A percentile compares a stretch with the other conserved stretches of the same genome.
Conservation (phyloP, 2,888 invertebrate species). For the Himalopsyche japonica region DNA sequence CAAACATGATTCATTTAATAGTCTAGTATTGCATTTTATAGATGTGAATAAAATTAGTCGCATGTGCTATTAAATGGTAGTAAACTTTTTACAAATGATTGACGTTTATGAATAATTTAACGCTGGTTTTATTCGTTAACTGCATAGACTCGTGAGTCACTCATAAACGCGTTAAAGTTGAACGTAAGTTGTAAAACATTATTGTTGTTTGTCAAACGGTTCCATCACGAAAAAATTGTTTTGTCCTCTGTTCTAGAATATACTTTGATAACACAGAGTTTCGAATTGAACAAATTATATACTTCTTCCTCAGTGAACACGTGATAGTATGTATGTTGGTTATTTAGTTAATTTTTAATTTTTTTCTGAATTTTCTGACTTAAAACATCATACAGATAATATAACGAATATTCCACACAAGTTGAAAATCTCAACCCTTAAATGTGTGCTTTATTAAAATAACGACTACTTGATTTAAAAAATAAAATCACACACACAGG, state of each 20-base stretch:
- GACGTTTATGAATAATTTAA: neutral
- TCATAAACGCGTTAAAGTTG: neutral
- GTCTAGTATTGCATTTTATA: neutral
- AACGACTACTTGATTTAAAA: no score
- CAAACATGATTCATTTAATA: neutral
- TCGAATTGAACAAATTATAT: no score
- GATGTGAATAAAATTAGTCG: neutral
- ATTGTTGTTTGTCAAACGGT: neutral
- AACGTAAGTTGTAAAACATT: neutral
- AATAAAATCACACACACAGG: no score
- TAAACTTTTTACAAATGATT: neutral
- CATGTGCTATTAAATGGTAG: neutral
- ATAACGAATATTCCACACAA: no score
- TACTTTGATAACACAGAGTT: neutral
- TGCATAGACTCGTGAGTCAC: neutral
- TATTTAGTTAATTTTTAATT: no score
- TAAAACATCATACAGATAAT: no score
- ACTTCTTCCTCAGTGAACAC: no score
- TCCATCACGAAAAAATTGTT: neutral
- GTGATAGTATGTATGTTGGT: no score
- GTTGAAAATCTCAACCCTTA: no score
- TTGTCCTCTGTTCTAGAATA: neutral
- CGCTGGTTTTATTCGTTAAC: neutral
- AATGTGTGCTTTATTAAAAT: no score
- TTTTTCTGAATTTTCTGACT: no score